These are phyloP conservation scores for Polydrusus cervinus DNA, from an alignment of 2,888 invertebrate genomes.

Conservation along the genomic window DNA sequence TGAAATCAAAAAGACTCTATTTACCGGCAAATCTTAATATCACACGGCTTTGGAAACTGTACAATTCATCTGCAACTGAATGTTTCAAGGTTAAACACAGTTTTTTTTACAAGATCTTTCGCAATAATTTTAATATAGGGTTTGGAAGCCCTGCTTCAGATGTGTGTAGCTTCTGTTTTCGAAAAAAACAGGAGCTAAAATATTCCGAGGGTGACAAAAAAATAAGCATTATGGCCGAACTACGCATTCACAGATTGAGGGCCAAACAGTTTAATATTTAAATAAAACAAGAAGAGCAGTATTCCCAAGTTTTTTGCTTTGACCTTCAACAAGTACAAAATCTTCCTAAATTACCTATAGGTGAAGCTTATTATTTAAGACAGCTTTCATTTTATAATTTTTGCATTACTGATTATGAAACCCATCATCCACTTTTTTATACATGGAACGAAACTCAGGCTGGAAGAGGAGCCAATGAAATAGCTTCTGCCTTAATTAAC, in stretches of 20 bases:
- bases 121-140: slow-evolving; percentile 24
- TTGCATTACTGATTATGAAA: slow-evolving; percentile 19
- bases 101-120: neutral
- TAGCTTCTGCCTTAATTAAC: slow-evolving; percentile 11
- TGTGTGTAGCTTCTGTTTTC: slow-evolving; percentile 19
- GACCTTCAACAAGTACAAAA: slow-evolving; percentile 20
- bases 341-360: slow-evolving; percentile 12
- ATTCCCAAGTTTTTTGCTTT: slow-evolving; percentile 12
- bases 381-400: slow-evolving; percentile 11
- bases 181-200: slow-evolving; percentile 10
- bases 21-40: neutral
- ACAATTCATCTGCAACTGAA: slow-evolving; percentile 3
- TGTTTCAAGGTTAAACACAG: neutral
- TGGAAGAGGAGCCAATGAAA: slow-evolving; percentile 13
- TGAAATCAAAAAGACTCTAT: slow-evolving; percentile 5
- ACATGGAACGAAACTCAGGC: slow-evolving; percentile 13
- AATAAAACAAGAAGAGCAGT: slow-evolving; percentile 16
- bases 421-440: slow-evolving; percentile 10
- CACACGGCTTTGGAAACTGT: slow-evolving; percentile 11
- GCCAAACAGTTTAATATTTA: slow-evolving; percentile 6
- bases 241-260: neutral
- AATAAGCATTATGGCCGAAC: neutral
- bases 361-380: slow-evolving; percentile 9
- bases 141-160: slow-evolving; percentile 21
- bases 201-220: slow-evolving; percentile 7